phyloP scores from a whole-genome alignment of 2,797 vertebrate genomes.

The Pitangus sulphuratus region DNA sequence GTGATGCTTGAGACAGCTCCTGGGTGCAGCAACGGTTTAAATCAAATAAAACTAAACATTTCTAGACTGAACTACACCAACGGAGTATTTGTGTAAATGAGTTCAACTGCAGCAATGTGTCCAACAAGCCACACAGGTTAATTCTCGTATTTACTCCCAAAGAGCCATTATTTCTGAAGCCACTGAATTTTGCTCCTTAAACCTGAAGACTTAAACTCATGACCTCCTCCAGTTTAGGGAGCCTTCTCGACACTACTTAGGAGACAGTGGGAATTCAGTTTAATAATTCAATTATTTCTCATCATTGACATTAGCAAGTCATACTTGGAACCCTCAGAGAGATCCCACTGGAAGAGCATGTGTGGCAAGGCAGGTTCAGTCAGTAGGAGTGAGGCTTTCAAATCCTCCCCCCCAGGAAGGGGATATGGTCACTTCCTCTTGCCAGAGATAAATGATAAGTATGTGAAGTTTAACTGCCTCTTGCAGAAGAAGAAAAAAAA shows the following conservation, averaged over 20 bases:
- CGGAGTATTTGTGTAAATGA: rapidly evolving
- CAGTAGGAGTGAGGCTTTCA: background rate
- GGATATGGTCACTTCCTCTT: background rate
- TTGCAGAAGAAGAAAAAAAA: background rate
- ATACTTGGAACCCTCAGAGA: background rate
- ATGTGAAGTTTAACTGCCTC: background rate
- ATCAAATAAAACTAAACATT: background rate
- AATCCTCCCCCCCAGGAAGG: background rate
- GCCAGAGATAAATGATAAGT: background rate
- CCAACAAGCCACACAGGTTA: background rate
- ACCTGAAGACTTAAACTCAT: background rate
- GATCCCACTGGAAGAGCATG: background rate
- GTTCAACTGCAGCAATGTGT: background rate
- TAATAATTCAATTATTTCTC: background rate
- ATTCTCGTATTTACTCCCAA: background rate
- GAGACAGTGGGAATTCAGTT: background rate
- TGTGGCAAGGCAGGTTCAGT: background rate
- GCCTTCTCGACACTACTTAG: background rate
- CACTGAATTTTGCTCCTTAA: background rate
- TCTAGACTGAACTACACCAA: background rate
- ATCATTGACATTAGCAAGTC: background rate
- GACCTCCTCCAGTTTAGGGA: background rate
- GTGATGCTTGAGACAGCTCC: background rate
- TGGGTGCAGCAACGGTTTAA: background rate
- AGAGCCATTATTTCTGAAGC: background rate